Conservation (phyloP, 2,888 invertebrate genomes). For the Nipponacmea schrenckii region DNA sequence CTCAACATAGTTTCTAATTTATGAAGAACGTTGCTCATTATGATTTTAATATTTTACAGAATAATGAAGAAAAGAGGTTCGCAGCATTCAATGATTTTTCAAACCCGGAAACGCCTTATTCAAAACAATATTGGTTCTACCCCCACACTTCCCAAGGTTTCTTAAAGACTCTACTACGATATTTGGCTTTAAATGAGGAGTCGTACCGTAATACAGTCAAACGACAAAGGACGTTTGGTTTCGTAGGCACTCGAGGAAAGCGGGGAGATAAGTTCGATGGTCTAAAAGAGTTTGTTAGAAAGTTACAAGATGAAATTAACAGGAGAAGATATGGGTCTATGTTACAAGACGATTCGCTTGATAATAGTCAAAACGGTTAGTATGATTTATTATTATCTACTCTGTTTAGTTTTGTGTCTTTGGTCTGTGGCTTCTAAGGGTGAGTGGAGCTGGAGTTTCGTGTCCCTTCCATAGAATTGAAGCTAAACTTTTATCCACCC, state of each 20-base stretch:
- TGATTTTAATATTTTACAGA: too few relatives aligned
- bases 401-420: background rate
- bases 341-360: background rate
- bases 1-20: too few relatives aligned
- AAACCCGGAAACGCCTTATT: background rate
- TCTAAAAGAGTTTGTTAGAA: background rate
- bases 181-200: background rate
- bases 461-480: background rate
- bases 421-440: too few relatives aligned
- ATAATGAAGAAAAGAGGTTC: background rate
- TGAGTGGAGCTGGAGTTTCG: background rate
- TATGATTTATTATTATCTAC: background rate
- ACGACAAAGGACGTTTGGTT: constrained; percentile 3
- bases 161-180: background rate
- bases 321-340: background rate
- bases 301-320: background rate
- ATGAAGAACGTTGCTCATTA: too few relatives aligned
- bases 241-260: background rate
- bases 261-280: background rate
- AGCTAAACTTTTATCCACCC: too few relatives aligned
- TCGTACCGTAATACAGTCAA: constrained; percentile 1
- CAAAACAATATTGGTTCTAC: background rate
- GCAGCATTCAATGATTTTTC: background rate
- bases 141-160: background rate
- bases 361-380: background rate